Evolutionary conservation across 2,797 vertebrate species (phyloP).

Genomic region (Schizopygopsis malacanthus): DNA sequence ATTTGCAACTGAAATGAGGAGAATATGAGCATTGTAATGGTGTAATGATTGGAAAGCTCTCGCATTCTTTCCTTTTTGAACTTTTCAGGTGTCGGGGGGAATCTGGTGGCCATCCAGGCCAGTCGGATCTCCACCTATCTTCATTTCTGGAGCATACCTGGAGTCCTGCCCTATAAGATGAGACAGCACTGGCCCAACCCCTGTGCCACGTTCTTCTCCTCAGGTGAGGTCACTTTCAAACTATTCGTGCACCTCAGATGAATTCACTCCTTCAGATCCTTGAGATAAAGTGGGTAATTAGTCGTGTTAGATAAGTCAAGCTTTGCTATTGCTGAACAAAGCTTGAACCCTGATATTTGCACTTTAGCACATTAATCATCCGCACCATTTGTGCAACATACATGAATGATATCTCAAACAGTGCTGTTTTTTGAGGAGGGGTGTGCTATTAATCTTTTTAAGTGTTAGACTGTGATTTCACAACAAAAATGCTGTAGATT

Average conservation of each 20-base stretch:
- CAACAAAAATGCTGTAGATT: background rate
- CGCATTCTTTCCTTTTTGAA: constrained; percentile 2
- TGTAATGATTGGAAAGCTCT: constrained; percentile 36
- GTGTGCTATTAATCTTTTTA: background rate
- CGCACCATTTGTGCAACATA: background rate
- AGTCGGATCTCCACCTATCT: constrained; percentile 95
- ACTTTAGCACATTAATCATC: background rate
- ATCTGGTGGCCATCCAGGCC: constrained; percentile 95
- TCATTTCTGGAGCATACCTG: constrained; percentile 91
- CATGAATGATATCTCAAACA: background rate
- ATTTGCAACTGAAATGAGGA: constrained; percentile 10
- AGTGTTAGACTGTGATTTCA: background rate
- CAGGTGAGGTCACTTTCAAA: constrained; percentile 76
- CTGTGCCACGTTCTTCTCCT: constrained; percentile 86
- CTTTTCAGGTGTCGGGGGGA: constrained; percentile 89
- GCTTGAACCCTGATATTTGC: constrained; percentile 5
- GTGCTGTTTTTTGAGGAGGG: constrained; percentile 3
- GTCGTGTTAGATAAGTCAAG: background rate
- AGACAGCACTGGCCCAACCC: constrained; percentile 91
- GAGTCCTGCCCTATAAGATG: constrained; percentile 91
- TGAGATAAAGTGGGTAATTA: constrained; percentile 12
- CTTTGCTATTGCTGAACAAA: background rate
- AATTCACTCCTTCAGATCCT: background rate
- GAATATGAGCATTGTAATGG: constrained; percentile 14
- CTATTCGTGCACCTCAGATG: background rate